Evolutionary conservation across 2,113 vertebrate species (phyloP), one percentile per base, ranked within the genome.

Genomic region (Ellobius talpinus): DNA sequence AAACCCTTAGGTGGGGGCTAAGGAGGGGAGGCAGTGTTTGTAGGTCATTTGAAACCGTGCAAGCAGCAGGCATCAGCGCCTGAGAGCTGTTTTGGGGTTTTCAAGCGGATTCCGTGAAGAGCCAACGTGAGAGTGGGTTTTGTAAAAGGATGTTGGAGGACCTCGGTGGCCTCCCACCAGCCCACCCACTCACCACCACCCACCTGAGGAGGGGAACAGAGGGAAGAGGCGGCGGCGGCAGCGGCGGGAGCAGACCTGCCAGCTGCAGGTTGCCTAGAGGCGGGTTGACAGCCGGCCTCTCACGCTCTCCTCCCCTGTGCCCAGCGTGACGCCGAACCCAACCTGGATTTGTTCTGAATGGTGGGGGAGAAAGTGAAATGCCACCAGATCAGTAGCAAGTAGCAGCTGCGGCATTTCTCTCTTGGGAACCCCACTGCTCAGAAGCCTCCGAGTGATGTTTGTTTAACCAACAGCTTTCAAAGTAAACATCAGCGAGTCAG

Each of bases 381-480:
- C 97, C 97, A 87, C 89, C 24, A 95, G 96, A 97, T 95, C 97
- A 74, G 97, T 93, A 94, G 97, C 96, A 66, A 95, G 87, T 31
- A 84, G 96, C 98, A 97, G 97, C 98, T 98, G 97, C n/a, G 0
- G 87, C 42, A 39, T 77, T 89, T 95, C 96, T 97, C 97, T 96
- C 93, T 45, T 84, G 97, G 98, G 98, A 97, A 94, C 96, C 95
- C 92, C 90, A 90, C 88, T 89, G 96, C 94, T 87, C 82, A 72
- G 96, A 96, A 97, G 96, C 95, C 93, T 96, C 94, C 50, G 6
- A 97, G 96, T 79, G 97, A 91, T 90, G 96, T 98, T 98, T 97
- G 97, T 97, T 98, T 98, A 98, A 98, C 96, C 97, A 96, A 97
- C 93, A 96, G 98, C 96, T 98, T 97, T 97, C 95, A 92, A 91